Evolutionary conservation across 2,113 vertebrate species (phyloP), one percentile per base, ranked within the genome.

Genomic region (Thamnaconus septentrionalis): DNA sequence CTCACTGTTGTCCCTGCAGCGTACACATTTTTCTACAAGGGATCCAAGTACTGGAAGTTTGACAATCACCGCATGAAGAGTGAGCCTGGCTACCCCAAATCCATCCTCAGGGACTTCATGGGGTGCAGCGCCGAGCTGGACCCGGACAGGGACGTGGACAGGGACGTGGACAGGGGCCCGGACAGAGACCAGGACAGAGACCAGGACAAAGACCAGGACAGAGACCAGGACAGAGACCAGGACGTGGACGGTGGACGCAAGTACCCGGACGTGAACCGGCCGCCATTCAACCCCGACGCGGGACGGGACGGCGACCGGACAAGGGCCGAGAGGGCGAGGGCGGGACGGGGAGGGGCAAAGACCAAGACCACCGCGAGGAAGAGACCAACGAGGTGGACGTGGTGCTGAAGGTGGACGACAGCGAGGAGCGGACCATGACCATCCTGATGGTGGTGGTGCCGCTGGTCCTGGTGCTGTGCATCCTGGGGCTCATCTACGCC

Each of bases 21-120:
- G 0, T 96, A 96, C 77, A 99, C 97, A 3, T 95, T 91, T 89
- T 99, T 99, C 91, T 98, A 97, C 88, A 95, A 95, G 84, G 97
- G 96, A 66, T 92, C 93, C 48, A 95, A 95, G 76, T 99, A 99
- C 92, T 99, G 97, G 97, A 98, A 98, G 79, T 98, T 98, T 0
- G 93, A 98, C 92, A 99, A 99, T 0, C 95, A 96, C 74, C 92
- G 93, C 5, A 95, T 98, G 88, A 95, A 94, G 63, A 96, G 94
- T 0, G 97, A 98, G 64, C 94, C 96, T 0, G 96, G 97, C 57
- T 98, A 96, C 82, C 97, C 97, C 44, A 98, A 98, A 78, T 99
- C 97, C 72, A 96, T 99, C 75, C 87, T 99, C 41, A 90, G 88
- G 61, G 96, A 98, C 90, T 98, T 96, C 84, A 98, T 98, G 97